phyloP scores from a whole-genome alignment of 2,888 invertebrate genomes.

The Orchesella flavescens region DNA sequence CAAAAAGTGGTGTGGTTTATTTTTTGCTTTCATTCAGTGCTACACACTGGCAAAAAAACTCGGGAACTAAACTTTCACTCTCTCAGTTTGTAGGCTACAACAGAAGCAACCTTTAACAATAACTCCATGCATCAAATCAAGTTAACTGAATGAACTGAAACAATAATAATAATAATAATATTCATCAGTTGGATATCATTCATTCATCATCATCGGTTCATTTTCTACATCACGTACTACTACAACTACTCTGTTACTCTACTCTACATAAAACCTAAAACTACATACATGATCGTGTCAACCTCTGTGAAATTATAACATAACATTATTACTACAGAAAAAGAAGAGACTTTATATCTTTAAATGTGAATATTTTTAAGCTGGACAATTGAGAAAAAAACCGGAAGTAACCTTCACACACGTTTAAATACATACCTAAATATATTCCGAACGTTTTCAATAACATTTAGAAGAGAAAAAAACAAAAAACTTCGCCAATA shows the following conservation, averaged over 20 bases:
- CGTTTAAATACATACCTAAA: neutral
- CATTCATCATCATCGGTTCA: neutral
- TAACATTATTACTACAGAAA: slow-evolving; percentile 13
- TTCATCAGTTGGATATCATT: neutral
- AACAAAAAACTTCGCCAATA: neutral
- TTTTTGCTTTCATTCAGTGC: no score
- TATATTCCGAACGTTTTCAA: neutral
- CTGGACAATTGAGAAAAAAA: slow-evolving; percentile 19
- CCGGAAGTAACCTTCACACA: neutral
- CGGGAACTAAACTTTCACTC: no score
- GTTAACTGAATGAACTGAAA: neutral
- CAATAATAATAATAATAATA: neutral
- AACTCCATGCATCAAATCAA: neutral
- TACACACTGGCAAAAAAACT: no score
- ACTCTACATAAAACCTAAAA: no score
- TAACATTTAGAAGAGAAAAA: neutral
- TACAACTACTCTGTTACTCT: no score
- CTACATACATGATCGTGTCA: slow-evolving; percentile 51
- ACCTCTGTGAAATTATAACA: slow-evolving; percentile 61
- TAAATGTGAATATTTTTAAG: slow-evolving; percentile 46
- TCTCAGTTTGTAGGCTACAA: no score
- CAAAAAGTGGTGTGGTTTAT: no score
- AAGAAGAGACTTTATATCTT: slow-evolving; percentile 11
- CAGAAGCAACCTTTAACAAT: no score
- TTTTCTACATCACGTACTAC: neutral